These are phyloP conservation scores for Neuroscelio doddi DNA, from an alignment of 2,888 invertebrate species.

Conservation along the genomic window DNA sequence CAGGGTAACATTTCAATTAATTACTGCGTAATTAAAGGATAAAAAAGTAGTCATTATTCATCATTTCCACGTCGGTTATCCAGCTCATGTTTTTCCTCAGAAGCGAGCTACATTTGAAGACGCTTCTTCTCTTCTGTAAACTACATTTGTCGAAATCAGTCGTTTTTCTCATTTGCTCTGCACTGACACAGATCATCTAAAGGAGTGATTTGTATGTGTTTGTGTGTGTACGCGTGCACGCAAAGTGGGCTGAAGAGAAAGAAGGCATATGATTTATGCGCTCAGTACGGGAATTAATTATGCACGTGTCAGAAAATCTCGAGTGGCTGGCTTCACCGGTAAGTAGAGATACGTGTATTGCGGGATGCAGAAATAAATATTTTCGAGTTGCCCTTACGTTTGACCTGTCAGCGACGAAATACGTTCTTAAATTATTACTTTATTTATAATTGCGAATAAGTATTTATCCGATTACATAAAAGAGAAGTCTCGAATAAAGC, in stretches of 20 bases:
- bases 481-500: neutral
- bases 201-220: slow-evolving; percentile 8
- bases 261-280: slow-evolving; percentile 17
- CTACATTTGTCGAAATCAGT: slow-evolving; percentile 8
- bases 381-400: slow-evolving; percentile 48
- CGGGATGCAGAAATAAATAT: slow-evolving; percentile 53
- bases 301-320: slow-evolving; percentile 62
- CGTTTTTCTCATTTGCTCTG: slow-evolving; percentile 39
- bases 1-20: slow-evolving; percentile 61
- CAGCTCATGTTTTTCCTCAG: neutral
- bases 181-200: slow-evolving; percentile 52
- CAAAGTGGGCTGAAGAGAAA: slow-evolving; percentile 11
- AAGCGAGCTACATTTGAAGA: neutral
- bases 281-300: slow-evolving; percentile 59
- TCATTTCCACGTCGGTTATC: slow-evolving; percentile 59
- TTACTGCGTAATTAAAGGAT: slow-evolving; percentile 65
- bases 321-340: slow-evolving; percentile 49
- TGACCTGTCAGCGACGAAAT: slow-evolving; percentile 47
- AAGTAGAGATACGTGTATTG: slow-evolving; percentile 34
- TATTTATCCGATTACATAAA: slow-evolving; percentile 9
- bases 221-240: slow-evolving; percentile 32
- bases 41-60: slow-evolving; percentile 64
- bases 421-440: neutral
- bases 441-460: slow-evolving; percentile 9
- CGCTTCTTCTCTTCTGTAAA: slow-evolving; percentile 13